Conservation (phyloP, 2,888 invertebrate genomes). For the Cosmopolites sordidus region DNA sequence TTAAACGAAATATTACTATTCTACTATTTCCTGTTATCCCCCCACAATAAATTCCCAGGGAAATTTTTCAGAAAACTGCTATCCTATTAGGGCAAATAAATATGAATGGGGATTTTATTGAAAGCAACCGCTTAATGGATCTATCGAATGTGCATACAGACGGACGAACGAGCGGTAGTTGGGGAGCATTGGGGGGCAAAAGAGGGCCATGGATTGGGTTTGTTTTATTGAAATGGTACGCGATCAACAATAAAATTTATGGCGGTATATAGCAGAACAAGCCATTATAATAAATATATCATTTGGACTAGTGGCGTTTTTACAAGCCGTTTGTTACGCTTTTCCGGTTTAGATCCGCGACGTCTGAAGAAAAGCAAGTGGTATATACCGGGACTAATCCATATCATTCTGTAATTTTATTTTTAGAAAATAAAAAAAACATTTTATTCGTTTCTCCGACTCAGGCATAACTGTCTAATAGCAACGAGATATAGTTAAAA, state of each 20-base stretch:
- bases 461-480: too few species aligned
- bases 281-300: conserved; percentile 46
- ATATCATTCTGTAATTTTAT: too few species aligned
- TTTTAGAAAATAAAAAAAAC: too few species aligned
- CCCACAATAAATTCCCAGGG: neutral
- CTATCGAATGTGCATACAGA: conserved; percentile 15
- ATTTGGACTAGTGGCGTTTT: conserved; percentile 44
- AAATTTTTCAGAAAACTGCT: neutral
- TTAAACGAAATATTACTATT: too few species aligned
- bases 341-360: conserved; percentile 19
- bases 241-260: conserved; percentile 41
- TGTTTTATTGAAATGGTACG: conserved; percentile 24
- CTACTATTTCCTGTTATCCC: neutral
- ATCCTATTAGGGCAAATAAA: conserved; percentile 9
- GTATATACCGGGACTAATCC: too few species aligned
- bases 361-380: too few species aligned
- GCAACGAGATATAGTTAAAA: too few species aligned
- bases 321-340: conserved; percentile 45
- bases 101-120: conserved; percentile 16
- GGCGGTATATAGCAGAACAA: conserved; percentile 29
- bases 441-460: too few species aligned
- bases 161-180: neutral
- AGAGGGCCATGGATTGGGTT: conserved; percentile 18
- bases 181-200: neutral
- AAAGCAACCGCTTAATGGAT: conserved; percentile 20